Evolutionary conservation across 2,113 vertebrate genomes (phyloP), one percentile per base, ranked within the genome.

Genomic region (Percina caprodes): DNA sequence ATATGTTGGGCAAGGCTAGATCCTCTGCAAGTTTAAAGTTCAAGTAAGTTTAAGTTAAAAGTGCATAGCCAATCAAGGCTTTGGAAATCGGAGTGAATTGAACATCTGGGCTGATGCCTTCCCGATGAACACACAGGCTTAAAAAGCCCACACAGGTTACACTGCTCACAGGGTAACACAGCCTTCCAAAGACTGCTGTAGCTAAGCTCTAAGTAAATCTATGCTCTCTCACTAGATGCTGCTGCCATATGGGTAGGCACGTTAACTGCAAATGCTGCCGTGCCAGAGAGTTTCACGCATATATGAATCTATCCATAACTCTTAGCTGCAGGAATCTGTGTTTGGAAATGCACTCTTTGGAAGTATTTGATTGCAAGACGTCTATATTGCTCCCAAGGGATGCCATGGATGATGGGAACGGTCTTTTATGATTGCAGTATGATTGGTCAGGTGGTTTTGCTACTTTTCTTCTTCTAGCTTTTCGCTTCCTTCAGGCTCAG

Each of bases 61-160:
- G 80, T 75, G 51, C 76, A 54, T 52, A 26, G 51, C 60, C 70
- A 73, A 85, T 87, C 74, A 79, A 51, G 61, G 68, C 42, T 15
- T 33, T 67, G 46, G n/a, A 77, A 58, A 87, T 82, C 69, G 35
- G 63, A 83, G 52, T 26, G 69, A 87, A 86, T 88, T 45, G 59
- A 92, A 91, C 90, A 94, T 93, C 93, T 93, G 93, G 90, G 76
- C 77, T 51, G 42, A 80, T 88, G 89, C 82, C 88, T 86, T 86
- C 84, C 76, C 52, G 68, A 79, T 91, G 80, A 91, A 88, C 77
- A 80, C 77, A 48, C 68, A 77, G 82, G 70, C 89, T 89, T 86
- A 90, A 91, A 81, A 86, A 88, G 86, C 85, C 83, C 90, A 77
- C 78, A 58, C 19, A 45, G 79, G 79, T 62, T 42, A 49, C 82